Evolutionary conservation across 1,140 invertebrate species (phyloP).

Genomic region (Drosophila baimaii): DNA sequence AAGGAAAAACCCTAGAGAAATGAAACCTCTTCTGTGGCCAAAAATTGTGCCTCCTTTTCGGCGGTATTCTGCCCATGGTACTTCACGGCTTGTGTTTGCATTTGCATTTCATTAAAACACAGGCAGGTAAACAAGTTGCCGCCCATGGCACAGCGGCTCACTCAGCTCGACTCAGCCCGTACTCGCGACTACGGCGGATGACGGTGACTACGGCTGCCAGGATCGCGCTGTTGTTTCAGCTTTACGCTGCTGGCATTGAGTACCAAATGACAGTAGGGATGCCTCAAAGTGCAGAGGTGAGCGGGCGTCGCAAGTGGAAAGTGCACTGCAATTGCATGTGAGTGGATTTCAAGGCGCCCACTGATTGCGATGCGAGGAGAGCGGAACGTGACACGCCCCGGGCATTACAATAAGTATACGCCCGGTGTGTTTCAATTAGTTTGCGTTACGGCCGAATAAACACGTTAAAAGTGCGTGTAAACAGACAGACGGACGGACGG

Average conservation of each 20-base stretch:
- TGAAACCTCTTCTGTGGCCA: neutral
- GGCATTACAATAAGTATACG: constrained; percentile 59
- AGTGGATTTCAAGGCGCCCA: constrained; percentile 53
- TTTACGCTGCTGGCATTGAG: constrained; percentile 59
- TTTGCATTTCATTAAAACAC: constrained; percentile 81
- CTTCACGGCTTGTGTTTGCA: constrained; percentile 64
- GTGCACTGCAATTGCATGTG: constrained; percentile 50
- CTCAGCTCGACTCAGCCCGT: constrained; percentile 18
- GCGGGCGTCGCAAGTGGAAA: constrained; percentile 9
- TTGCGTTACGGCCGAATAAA: constrained; percentile 68
- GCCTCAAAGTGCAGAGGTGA: constrained; percentile 23
- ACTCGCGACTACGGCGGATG: constrained; percentile 39
- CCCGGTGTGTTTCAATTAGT: constrained; percentile 73
- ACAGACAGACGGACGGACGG: no score
- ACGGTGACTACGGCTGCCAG: constrained; percentile 9
- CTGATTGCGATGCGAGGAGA: constrained; percentile 36
- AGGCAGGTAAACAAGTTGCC: constrained; percentile 65
- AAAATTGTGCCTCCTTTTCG: neutral
- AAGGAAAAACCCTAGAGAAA: neutral
- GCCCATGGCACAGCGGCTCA: constrained; percentile 50
- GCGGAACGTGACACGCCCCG: constrained; percentile 66
- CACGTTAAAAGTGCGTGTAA: constrained; percentile 80
- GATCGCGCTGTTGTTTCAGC: constrained; percentile 49
- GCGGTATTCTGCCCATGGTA: constrained; percentile 26
- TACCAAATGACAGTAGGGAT: constrained; percentile 44